These are phyloP conservation scores for Maniola jurtina DNA, from an alignment of 1,140 invertebrate species.

Conservation along the genomic window DNA sequence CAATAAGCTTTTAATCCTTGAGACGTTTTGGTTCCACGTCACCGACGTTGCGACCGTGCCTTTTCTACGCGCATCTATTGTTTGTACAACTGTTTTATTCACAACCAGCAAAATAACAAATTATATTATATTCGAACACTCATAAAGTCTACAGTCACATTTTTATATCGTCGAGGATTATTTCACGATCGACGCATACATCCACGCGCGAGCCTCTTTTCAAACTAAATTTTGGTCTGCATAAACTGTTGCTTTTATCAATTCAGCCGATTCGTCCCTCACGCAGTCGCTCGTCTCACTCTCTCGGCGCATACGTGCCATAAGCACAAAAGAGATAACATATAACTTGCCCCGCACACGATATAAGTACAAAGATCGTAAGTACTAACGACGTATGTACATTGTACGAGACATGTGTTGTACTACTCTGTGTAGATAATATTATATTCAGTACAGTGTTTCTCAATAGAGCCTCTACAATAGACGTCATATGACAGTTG, in stretches of 20 bases:
- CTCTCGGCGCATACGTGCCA: conserved; percentile 30
- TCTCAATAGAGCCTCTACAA: conserved; percentile 38
- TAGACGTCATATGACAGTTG: conserved; percentile 29
- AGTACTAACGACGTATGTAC: conserved; percentile 30
- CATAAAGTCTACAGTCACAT: conserved; percentile 66
- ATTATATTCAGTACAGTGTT: conserved; percentile 27
- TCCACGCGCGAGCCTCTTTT: conserved; percentile 48
- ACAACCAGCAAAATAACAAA: conserved; percentile 43
- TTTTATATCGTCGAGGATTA: conserved; percentile 57
- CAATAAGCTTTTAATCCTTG: conserved; percentile 70
- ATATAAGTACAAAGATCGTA: conserved; percentile 35
- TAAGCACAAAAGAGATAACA: conserved; percentile 50
- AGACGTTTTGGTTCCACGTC: conserved; percentile 64
- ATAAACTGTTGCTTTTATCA: conserved; percentile 76
- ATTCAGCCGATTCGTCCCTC: conserved; percentile 61
- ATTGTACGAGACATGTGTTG: conserved; percentile 47
- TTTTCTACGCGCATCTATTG: conserved; percentile 35
- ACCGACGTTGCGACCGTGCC: conserved; percentile 43
- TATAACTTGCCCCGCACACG: conserved; percentile 35
- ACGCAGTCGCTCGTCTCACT: conserved; percentile 51
- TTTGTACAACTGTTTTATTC: conserved; percentile 33
- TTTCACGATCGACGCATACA: conserved; percentile 36
- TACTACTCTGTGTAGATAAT: conserved; percentile 27
- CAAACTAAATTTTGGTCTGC: conserved; percentile 69
- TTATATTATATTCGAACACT: conserved; percentile 51